Evolutionary conservation across 1,140 invertebrate species (phyloP), one percentile per base, ranked within the genome.

Genomic region (Aphelinus certus): DNA sequence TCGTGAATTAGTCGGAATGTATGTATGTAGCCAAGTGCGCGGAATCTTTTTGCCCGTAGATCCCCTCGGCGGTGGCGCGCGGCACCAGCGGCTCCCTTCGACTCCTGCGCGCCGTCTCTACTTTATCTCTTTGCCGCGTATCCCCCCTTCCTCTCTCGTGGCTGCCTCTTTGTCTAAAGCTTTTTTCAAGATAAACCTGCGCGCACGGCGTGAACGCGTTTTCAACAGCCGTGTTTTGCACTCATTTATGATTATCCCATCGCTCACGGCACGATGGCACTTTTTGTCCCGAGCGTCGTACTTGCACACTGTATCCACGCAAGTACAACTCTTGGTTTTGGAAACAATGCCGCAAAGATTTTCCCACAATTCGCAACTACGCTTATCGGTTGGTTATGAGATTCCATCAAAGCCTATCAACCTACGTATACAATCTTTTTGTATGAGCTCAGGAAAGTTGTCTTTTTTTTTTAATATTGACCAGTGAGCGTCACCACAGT

Each of bases 191-290:
- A 69, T 64, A 64, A 75, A 64, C 57, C 73, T 51, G 26, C 26
- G 26, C 26, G 26, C 26, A 26, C 46, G 42, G 65, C 65, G 58
- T 65, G 63, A 74, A 58, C 72, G 56, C 72, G 56, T 74, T 74
- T 68, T 56, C 66, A 47, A 10, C 7, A n/a, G 46, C 51, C 26
- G 49, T 51, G 26, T 58, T 69, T 75, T 63, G 51, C 66, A 42
- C 60, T 69, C 73, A 69, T 75, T 69, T 64, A 69, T 75, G 70
- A 75, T 75, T 75, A 64, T 75, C 70, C 70, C 70, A 74, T 74
- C 72, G 51, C 51, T 3, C 26, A 26, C 26, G 26, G 26, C 26
- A 26, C 26, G 26, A 26, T 26, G 26, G 26, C 26, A 26, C 26
- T 26, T 26, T 26, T 26, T 26, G 26, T 26, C 26, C 26, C 26